Base-by-base conservation (phyloP, 2,113 vertebrate genomes). In the Illadopsis cleaveri region DNA sequence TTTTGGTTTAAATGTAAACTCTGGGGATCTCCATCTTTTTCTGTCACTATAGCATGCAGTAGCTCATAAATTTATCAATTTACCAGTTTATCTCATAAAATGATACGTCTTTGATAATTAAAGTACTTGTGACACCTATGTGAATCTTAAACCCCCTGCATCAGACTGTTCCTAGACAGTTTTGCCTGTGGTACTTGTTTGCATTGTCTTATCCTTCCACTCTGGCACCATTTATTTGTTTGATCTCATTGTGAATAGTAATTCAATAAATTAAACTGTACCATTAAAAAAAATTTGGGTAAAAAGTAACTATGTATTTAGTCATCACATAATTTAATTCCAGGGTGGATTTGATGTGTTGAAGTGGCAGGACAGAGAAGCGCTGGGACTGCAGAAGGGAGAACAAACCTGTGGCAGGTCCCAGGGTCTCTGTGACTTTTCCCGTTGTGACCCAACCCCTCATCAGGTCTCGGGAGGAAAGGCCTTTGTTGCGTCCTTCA, bases 401-500 rank as follows among this genome's bases (percentile, higher is more conserved):
- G 42, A 18, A 37, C 22, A 72, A 65, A 33, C 11, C 12, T 51
- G 23, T n/a, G 61, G 13, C 44, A 76, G n/a, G 22, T 79, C 48
- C 48, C 48, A 50, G 50, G 50, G 16, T 33, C 30, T 35, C 44
- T 2, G 1, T 82, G 62, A 14, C 79, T 60, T 56, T 33, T 14
- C 20, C 15, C 2, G 0, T 28, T 54, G 35, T 71, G 56, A 91
- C 10, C 35, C 78, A 62, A 8, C 42, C 15, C 20, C 45, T 57
- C 23, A 13, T 8, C 10, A 47, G 11, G 33, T 16, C 2, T 5
- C 20, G 38, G 53, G 25, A 60, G 78, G 8, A 79, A 9, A 4
- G 30, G 28, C 25, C 25, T 85, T 69, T 13, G 5, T 18, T 44
- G 6, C 1, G 2, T 42, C 45, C 50, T 76, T 45, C 0, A 0